Base-by-base conservation (phyloP, 2,113 vertebrate species). In the Corynorhinus townsendii region DNA sequence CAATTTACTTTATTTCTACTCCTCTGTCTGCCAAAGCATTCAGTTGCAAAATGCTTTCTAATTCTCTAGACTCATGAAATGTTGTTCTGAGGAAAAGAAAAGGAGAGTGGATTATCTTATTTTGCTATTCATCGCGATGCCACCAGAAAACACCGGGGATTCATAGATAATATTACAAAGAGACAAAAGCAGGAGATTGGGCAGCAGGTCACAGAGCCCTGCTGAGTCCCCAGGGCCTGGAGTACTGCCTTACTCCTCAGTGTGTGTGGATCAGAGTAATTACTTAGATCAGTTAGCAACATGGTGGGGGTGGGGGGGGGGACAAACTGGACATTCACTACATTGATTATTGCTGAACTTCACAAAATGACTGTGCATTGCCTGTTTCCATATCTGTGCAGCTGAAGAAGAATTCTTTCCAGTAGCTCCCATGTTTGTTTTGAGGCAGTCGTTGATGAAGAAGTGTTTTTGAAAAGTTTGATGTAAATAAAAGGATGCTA, bases 151-250 rank as follows among this genome's bases (percentile, higher is more conserved):
- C 52, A 71, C 62, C 81, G 96, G 89, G 28, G 24, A 69, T 33
- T 84, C 96, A 96, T 73, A 96, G 92, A 96, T 96, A 95, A 66
- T 94, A 93, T 85, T 87, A 64, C 86, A 80, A 43, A 72, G 66
- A 97, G 79, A 95, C 86, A 95, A 92, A 96, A 30, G 17, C 94
- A 97, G 90, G 75, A 0, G 62, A 95, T 97, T 43, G n/a, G 40
- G 14, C n/a, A 89, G 77, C 79, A 69, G 56, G 45, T 33, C 59
- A 80, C n/a, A 86, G 54, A 72, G 4, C 10, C 40, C 3, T 16
- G 20, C 26, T 43, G 20, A 79, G 24, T 24, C 17, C 19, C 64
- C 11, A 72, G 52, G 81, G 35, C 15, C 45, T 1, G 4, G 62
- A 7, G 35, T 73, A 73, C 0, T 30, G 14, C 7, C 24, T 96